These are phyloP conservation scores for Pseudolycoriella hygida DNA, from an alignment of 2,888 invertebrate genomes.

Conservation along the genomic window DNA sequence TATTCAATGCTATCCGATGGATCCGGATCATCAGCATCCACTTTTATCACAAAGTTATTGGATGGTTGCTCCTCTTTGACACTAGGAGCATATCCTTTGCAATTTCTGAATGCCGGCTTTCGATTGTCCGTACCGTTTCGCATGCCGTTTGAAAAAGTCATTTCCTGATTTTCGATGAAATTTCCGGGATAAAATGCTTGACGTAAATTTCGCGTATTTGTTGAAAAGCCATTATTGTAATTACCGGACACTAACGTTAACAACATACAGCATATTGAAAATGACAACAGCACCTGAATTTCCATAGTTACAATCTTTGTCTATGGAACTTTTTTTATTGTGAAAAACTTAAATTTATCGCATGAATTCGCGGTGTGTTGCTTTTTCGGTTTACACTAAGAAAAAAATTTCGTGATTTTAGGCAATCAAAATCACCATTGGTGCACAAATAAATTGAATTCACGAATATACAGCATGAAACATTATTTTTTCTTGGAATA, in stretches of 20 bases:
- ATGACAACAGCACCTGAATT: not conserved
- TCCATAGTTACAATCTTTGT: slow-evolving; percentile 4
- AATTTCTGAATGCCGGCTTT: slow-evolving; percentile 75
- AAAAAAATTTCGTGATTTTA: not conserved
- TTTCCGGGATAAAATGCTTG: not conserved
- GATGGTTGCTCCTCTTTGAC: slow-evolving; percentile 62
- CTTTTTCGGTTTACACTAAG: not conserved
- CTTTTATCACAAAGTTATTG: slow-evolving; percentile 51
- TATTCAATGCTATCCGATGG: slow-evolving; percentile 68
- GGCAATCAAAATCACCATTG: too few species aligned
- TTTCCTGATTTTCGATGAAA: not conserved
- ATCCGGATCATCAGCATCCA: slow-evolving; percentile 34
- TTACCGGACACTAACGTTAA: too few species aligned
- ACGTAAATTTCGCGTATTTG: slow-evolving; percentile 4
- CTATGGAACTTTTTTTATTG: too few species aligned
- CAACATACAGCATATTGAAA: too few species aligned
- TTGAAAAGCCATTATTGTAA: not conserved
- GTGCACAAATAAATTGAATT: too few species aligned
- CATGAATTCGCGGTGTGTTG: too few species aligned
- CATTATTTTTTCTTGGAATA: too few species aligned
- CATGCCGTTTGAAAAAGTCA: not conserved
- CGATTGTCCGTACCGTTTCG: slow-evolving; percentile 41
- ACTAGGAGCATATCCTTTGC: slow-evolving; percentile 60
- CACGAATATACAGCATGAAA: too few species aligned
- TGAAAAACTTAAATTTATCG: too few species aligned